These are phyloP conservation scores for Lagorchestes hirsutus DNA, from an alignment of 2,797 vertebrate genomes.

Conservation along the genomic window DNA sequence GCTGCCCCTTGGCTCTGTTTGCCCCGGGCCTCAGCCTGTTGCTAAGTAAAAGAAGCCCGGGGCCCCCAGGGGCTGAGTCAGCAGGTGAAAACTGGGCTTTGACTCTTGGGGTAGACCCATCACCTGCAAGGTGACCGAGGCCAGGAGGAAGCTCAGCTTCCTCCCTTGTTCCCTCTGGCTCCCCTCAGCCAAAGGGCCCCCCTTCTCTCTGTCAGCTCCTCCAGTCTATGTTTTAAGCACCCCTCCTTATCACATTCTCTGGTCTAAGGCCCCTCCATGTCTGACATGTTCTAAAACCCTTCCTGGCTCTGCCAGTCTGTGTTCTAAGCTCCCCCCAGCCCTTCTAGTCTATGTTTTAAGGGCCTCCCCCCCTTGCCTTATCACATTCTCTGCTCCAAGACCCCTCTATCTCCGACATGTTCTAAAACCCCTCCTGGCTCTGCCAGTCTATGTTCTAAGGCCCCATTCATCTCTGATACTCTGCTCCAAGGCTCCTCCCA, in stretches of 20 bases:
- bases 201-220: too few relatives aligned
- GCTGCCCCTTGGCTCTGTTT: constrained; percentile 59
- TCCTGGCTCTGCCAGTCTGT: too few relatives aligned
- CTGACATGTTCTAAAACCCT: background rate
- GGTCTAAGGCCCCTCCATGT: background rate
- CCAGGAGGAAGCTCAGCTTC: constrained; percentile 35
- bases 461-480: background rate
- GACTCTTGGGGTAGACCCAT: constrained; percentile 6
- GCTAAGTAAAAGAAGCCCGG: constrained; percentile 57
- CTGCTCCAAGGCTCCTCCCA: background rate
- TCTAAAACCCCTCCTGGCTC: too few relatives aligned
- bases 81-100: constrained; percentile 32
- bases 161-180: background rate
- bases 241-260: too few relatives aligned
- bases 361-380: too few relatives aligned
- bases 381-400: background rate
- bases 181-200: background rate
- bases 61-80: constrained; percentile 73
- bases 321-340: background rate
- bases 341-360: too few relatives aligned
- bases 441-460: background rate
- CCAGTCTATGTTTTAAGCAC: too few relatives aligned
- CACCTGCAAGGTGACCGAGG: constrained; percentile 18
- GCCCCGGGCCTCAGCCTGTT: constrained; percentile 54
- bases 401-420: background rate